Evolutionary conservation across 2,888 invertebrate species (phyloP), one percentile per base, ranked within the genome.

Genomic region (Drosophila trichaetosa): DNA sequence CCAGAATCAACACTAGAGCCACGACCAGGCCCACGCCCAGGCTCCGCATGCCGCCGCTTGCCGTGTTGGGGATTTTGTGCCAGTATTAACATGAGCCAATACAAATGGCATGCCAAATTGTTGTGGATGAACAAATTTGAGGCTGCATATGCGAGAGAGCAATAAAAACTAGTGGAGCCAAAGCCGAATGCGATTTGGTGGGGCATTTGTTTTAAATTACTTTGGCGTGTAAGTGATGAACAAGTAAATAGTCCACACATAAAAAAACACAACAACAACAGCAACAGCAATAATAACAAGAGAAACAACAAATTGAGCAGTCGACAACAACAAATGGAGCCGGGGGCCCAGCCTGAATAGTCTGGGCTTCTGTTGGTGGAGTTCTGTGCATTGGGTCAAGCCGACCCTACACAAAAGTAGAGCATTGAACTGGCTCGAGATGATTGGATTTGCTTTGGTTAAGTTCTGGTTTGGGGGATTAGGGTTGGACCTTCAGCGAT

Each of bases 31-130:
- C 54, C n/a, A 54, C 16, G 0, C 4, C 36, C 6, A 6, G 66
- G 40, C 57, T 49, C 61, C 46, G 64, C 72, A 69, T 59, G 69
- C 36, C 27, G 27, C 51, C 79, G 82, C 69, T 71, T 66, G 82
- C 73, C 70, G 74, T 85, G 87, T 73, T 70, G 80, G 85, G 85
- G 90, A 89, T 87, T 86, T 87, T 71, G 66, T 60, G 78, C 64
- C 65, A 68, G 90, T 82, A 86, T 86, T 86, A 86, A 86, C 85
- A 86, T 87, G 85, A 86, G 87, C 90, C 85, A 90, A 86, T 90
- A 90, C 89, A 86, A 86, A 90, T 86, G 89, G 85, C 85, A 90
- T 87, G 85, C 87, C 85, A 89, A 90, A 90, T 89, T 90, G 89
- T 79, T 89, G 87, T 86, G 90, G 87, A 90, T 86, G 87, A 89